Evolutionary conservation across 2,888 invertebrate species (phyloP).

Genomic region (Eudemis profundana): DNA sequence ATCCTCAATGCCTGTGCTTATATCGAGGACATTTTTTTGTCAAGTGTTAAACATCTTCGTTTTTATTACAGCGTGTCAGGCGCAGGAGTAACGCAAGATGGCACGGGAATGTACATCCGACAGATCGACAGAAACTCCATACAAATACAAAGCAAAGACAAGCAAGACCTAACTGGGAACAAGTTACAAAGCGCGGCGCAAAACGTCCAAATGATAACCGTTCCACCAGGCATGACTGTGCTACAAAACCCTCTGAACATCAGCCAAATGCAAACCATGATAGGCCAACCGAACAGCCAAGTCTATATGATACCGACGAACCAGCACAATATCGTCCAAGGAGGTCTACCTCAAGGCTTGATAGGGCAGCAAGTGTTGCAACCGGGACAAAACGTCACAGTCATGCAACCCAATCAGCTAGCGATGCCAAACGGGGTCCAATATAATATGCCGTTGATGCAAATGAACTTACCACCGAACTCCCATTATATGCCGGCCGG

Average conservation of each 20-base stretch:
- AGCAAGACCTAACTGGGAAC: constrained; percentile 67
- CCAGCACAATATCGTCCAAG: constrained; percentile 71
- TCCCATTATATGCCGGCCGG: constrained; percentile 77
- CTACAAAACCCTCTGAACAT: constrained; percentile 77
- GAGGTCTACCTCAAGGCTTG: constrained; percentile 66
- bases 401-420: constrained; percentile 79
- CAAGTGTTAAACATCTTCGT: constrained; percentile 8
- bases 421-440: constrained; percentile 76
- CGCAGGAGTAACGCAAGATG: constrained; percentile 69
- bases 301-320: constrained; percentile 81
- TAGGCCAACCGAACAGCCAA: constrained; percentile 77
- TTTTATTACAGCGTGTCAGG: constrained; percentile 66
- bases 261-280: constrained; percentile 72
- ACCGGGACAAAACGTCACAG: constrained; percentile 76
- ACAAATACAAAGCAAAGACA: constrained; percentile 78
- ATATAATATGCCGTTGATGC: constrained; percentile 78
- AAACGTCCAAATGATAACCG: constrained; percentile 81
- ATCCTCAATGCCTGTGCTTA: too few species aligned
- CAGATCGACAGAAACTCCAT: constrained; percentile 78
- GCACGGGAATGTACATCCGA: constrained; percentile 77
- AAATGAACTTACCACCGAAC: constrained; percentile 74
- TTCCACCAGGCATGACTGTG: constrained; percentile 80
- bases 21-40: background rate
- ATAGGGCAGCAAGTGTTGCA: constrained; percentile 74
- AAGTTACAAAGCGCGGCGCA: constrained; percentile 74